Percentiles rank a stretch among this genome's conserved stretches.
Conservation (phyloP, 2,797 vertebrate genomes). For the Lagorchestes hirsutus region DNA sequence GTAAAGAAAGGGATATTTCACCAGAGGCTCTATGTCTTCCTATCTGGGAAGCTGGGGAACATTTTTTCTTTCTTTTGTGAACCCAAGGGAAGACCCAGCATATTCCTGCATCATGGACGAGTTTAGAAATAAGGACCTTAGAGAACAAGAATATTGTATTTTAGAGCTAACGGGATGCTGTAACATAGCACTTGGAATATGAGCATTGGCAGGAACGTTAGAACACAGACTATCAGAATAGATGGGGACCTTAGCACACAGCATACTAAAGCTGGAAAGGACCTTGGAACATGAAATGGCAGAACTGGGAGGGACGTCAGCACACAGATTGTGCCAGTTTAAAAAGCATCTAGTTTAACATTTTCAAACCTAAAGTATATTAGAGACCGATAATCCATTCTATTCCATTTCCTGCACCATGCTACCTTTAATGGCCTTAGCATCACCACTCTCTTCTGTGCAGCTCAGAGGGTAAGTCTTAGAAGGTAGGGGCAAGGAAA, state of each 20-base stretch:
- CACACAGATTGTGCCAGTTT: background rate
- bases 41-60: background rate
- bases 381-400: background rate
- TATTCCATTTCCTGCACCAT: background rate
- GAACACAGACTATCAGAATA: background rate
- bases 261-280: background rate
- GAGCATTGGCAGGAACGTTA: background rate
- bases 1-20: background rate
- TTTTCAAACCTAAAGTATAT: background rate
- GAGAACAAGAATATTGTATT: background rate
- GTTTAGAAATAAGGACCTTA: background rate
- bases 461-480: background rate
- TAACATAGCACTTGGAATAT: background rate
- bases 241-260: background rate
- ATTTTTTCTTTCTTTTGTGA: background rate
- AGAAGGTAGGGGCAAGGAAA: background rate
- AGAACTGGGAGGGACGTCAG: background rate
- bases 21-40: background rate
- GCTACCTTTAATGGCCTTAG: background rate
- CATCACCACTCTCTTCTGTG: background rate
- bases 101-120: background rate
- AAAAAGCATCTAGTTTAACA: background rate
- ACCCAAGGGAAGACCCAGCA: background rate
- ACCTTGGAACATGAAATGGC: background rate
- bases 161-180: background rate